Evolutionary conservation across 2,113 vertebrate species (phyloP).

Genomic region (Felis chaus): DNA sequence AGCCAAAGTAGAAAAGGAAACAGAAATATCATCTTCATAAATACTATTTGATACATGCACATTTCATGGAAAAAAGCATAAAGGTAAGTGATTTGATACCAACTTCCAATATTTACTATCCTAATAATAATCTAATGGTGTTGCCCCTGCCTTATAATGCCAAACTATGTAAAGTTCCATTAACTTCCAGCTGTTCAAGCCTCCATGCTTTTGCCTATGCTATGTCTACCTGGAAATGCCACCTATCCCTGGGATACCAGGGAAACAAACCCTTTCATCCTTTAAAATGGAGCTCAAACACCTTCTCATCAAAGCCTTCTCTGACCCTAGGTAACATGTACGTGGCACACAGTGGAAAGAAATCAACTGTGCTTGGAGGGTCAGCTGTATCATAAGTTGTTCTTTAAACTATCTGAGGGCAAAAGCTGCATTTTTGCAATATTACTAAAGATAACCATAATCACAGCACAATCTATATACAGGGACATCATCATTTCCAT

Average conservation of each 20-base stretch:
- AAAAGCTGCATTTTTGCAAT: background rate
- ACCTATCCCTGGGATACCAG: background rate
- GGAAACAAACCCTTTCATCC: background rate
- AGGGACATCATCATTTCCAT: background rate
- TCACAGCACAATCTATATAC: background rate
- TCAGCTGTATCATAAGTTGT: background rate
- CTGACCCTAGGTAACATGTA: background rate
- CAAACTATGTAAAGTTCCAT: background rate
- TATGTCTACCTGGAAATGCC: background rate
- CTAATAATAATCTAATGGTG: background rate
- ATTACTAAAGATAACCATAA: background rate
- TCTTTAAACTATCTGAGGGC: background rate
- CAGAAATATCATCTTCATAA: background rate
- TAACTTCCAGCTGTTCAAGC: rapidly evolving
- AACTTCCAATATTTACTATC: background rate
- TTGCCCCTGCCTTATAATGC: background rate
- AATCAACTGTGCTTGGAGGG: background rate
- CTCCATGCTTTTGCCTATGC: background rate
- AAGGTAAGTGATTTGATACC: background rate
- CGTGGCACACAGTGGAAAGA: background rate
- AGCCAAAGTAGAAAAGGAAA: background rate
- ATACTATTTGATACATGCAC: rapidly evolving
- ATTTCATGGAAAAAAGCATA: background rate
- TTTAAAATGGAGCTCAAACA: background rate
- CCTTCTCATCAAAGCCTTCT: background rate